These are phyloP conservation scores for Puma concolor DNA, from an alignment of 2,113 vertebrate genomes.

Conservation along the genomic window DNA sequence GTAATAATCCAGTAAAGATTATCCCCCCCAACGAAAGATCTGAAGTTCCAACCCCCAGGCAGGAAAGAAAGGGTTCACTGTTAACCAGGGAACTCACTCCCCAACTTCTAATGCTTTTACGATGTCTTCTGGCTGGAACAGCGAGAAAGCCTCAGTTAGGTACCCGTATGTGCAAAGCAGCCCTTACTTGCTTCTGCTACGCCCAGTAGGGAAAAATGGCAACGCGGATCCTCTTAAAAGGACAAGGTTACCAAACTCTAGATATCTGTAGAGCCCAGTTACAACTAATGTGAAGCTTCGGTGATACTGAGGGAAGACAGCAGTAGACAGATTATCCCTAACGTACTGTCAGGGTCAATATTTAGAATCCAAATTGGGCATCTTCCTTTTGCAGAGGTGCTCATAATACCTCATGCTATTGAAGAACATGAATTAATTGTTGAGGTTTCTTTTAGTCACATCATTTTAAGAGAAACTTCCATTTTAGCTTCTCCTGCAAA, in stretches of 20 bases:
- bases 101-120: neutral
- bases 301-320: neutral
- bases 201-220: neutral
- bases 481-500: slow-evolving; percentile 22
- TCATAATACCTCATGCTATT: neutral
- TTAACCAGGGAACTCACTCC: neutral
- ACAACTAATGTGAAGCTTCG: neutral
- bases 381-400: neutral
- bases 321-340: neutral
- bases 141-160: neutral
- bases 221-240: neutral
- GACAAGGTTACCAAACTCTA: neutral
- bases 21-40: neutral
- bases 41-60: neutral
- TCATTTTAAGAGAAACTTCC: slow-evolving; percentile 14
- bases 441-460: neutral
- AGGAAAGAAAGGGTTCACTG: neutral
- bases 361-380: neutral
- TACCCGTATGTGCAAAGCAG: too few species aligned
- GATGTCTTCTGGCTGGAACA: neutral
- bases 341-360: neutral
- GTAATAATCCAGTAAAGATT: neutral
- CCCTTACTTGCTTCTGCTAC: neutral
- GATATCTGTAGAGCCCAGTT: neutral
- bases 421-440: neutral